These are phyloP conservation scores for Enteromius treurensis DNA, from an alignment of 2,797 vertebrate species.

Conservation along the genomic window DNA sequence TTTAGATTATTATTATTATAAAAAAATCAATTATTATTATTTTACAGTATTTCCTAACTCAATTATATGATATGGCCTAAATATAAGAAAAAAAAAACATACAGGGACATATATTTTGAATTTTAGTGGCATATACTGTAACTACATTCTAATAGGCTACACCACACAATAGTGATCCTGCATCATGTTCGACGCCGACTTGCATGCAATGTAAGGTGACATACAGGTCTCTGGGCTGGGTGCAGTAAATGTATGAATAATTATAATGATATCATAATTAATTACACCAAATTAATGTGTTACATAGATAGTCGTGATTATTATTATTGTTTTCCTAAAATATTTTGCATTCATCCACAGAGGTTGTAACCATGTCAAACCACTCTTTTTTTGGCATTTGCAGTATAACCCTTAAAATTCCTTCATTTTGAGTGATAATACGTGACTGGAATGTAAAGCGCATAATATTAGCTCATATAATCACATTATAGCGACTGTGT, in stretches of 20 bases:
- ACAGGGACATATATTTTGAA: too few species aligned
- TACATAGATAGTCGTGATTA: too few species aligned
- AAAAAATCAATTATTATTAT: too few species aligned
- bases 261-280: too few species aligned
- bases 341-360: background rate
- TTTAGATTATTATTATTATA: too few species aligned
- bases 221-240: too few species aligned
- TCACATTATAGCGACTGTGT: background rate
- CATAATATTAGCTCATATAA: constrained; percentile 2
- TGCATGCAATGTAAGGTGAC: background rate
- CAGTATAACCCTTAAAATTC: background rate
- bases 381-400: background rate
- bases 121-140: background rate
- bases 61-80: too few species aligned
- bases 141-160: background rate
- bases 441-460: background rate
- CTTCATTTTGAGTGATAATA: background rate
- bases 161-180: background rate
- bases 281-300: too few species aligned
- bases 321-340: too few species aligned
- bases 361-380: background rate
- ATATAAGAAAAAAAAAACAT: too few species aligned
- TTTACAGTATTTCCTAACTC: too few species aligned
- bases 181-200: background rate
- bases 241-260: too few species aligned